phyloP scores from a whole-genome alignment of 2,888 invertebrate genomes.

The Lamellibrachia columna region DNA sequence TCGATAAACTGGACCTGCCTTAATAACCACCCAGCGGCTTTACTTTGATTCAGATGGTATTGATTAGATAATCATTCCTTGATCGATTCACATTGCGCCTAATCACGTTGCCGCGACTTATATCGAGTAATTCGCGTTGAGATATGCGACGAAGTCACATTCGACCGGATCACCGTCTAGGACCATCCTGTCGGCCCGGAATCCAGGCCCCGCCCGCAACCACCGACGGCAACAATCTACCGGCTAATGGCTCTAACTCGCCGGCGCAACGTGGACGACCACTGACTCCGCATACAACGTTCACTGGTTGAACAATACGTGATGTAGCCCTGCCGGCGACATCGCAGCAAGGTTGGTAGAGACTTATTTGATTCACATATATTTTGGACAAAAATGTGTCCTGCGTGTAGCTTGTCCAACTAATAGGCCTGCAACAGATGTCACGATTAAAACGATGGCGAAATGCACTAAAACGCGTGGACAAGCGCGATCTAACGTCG shows the following conservation, averaged over 20 bases:
- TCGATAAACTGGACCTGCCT: not conserved
- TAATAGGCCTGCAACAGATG: no score
- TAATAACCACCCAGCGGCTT: not conserved
- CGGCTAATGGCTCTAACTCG: not conserved
- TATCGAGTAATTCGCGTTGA: slow-evolving; percentile 12
- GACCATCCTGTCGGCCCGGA: not conserved
- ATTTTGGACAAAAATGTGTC: no score
- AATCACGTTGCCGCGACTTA: slow-evolving; percentile 6
- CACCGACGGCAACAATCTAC: not conserved
- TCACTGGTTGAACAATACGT: not conserved
- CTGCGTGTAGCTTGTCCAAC: no score
- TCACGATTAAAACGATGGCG: no score
- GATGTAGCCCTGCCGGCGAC: not conserved
- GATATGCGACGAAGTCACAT: not conserved
- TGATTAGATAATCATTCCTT: not conserved
- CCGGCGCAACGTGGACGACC: not conserved
- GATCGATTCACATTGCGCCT: slow-evolving; percentile 7
- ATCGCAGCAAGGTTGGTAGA: not conserved
- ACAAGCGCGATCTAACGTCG: no score
- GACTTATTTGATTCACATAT: not conserved
- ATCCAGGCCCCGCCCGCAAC: not conserved
- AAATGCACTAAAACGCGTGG: no score
- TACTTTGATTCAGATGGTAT: not conserved
- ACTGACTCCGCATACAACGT: not conserved
- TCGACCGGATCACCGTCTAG: not conserved